Percentiles rank a stretch among this genome's conserved stretches.
These are phyloP conservation scores for Chrysocyon brachyurus DNA, from an alignment of 2,797 vertebrate genomes.

Conservation along the genomic window DNA sequence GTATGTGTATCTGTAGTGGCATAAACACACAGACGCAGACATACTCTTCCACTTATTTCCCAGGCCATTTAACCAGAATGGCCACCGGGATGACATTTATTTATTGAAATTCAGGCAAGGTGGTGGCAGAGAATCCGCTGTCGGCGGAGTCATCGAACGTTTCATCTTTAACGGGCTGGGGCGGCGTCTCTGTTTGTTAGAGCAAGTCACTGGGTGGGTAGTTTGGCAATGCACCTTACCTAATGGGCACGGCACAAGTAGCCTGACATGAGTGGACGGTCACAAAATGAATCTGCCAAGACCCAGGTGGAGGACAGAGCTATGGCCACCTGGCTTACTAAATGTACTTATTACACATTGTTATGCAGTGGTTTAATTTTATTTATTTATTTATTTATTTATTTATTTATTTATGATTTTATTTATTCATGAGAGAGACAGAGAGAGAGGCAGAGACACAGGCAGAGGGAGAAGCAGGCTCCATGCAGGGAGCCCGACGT, in stretches of 20 bases:
- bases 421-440: too few species aligned
- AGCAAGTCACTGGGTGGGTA: not conserved
- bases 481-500: too few species aligned
- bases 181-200: not conserved
- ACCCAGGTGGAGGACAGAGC: not conserved
- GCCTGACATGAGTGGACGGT: not conserved
- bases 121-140: not conserved
- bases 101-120: not conserved
- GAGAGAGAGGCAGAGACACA: too few species aligned
- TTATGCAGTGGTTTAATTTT: not conserved
- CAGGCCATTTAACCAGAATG: not conserved
- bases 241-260: rapidly evolving
- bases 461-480: too few species aligned
- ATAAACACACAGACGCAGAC: not conserved
- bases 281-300: not conserved
- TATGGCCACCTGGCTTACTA: not conserved
- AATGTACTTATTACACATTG: not conserved
- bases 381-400: too few species aligned
- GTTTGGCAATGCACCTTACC: not conserved
- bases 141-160: not conserved
- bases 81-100: not conserved
- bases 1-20: rapidly evolving
- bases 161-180: not conserved
- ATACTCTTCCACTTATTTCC: rapidly evolving
- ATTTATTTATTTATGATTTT: too few species aligned